Evolutionary conservation across 2,888 invertebrate species (phyloP).

Genomic region (Tetheella fluctuosa): DNA sequence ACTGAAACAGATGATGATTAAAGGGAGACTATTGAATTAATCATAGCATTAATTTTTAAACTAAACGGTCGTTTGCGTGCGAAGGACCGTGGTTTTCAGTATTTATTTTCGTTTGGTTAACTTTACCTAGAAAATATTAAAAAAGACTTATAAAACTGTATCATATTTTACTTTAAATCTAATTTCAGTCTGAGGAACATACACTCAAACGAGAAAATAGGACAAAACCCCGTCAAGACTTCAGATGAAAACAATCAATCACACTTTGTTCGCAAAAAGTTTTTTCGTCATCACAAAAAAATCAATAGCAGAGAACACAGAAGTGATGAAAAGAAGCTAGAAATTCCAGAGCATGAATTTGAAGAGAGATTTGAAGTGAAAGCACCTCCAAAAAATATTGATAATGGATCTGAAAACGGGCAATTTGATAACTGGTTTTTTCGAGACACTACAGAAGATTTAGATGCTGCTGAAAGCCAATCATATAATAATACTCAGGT

Average conservation of each 20-base stretch:
- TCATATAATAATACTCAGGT: constrained; percentile 60
- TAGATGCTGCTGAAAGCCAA: constrained; percentile 69
- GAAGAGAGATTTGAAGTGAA: constrained; percentile 84
- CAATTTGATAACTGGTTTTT: constrained; percentile 73
- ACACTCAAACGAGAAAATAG: constrained; percentile 61
- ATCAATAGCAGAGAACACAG: constrained; percentile 49
- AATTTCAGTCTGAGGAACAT: constrained; percentile 68
- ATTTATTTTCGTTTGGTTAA: too few relatives aligned
- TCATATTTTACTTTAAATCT: background rate
- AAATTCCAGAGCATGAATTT: constrained; percentile 85
- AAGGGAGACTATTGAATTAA: background rate
- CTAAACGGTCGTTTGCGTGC: too few relatives aligned
- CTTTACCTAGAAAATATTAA: too few relatives aligned
- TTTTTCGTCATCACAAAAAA: constrained; percentile 76
- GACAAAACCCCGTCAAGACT: constrained; percentile 50
- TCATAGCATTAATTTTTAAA: too few relatives aligned
- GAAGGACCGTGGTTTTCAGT: background rate
- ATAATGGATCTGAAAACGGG: constrained; percentile 41
- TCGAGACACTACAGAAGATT: constrained; percentile 70
- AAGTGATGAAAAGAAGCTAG: constrained; percentile 53
- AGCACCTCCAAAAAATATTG: constrained; percentile 66
- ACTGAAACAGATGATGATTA: background rate
- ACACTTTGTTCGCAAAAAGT: constrained; percentile 59
- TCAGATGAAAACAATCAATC: constrained; percentile 47
- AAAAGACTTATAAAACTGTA: too few relatives aligned